Base-by-base conservation (phyloP, 2,113 vertebrate genomes). In the Onychorhynchus coronatus region DNA sequence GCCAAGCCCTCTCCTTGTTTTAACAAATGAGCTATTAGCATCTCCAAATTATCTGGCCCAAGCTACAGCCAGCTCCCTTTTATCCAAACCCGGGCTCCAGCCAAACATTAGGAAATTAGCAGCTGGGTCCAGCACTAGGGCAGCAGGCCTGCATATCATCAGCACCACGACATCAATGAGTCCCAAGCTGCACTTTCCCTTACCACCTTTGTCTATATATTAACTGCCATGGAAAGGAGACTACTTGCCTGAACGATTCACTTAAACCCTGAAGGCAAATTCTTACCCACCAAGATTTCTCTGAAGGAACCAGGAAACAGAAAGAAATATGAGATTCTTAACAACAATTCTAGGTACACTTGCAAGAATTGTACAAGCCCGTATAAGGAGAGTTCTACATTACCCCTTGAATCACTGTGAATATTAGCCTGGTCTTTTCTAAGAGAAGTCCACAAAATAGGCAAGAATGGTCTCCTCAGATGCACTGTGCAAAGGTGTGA, bases 71-170 rank as follows among this genome's bases (percentile, higher is more conserved):
- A 96, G 61, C 83, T 96, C 80, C 44, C 68, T 94, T 93, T 96
- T 82, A 94, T 93, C 88, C 79, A 91, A 95, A 41, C 70, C 52
- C 53, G 37, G 24, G 35, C 56, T 65, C 37, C 88, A 95, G 93
- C 92, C 93, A 96, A 96, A 93, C 93, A 91, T 80, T 84, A 91
- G 93, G 88, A 96, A 89, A 93, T 89, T 58, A 96, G 72, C 92
- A 96, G 93, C 85, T 86, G 90, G 72, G 86, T 91, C 91, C 89
- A 89, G 71, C 14, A 4, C 3, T 2, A 89, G 87, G 95, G 91
- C 88, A 92, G 76, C 90, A 42, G 76, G 88, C 93, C 91, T 94
- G 93, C 88, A 92, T 92, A 88, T 94, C 88, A 96, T 93, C 91
- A 96, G 68, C 73, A 42, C 16, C 15, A 3, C 8, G 3, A 44